Conservation (phyloP, 2,888 invertebrate genomes). For the Hirudinaria manillensis region DNA sequence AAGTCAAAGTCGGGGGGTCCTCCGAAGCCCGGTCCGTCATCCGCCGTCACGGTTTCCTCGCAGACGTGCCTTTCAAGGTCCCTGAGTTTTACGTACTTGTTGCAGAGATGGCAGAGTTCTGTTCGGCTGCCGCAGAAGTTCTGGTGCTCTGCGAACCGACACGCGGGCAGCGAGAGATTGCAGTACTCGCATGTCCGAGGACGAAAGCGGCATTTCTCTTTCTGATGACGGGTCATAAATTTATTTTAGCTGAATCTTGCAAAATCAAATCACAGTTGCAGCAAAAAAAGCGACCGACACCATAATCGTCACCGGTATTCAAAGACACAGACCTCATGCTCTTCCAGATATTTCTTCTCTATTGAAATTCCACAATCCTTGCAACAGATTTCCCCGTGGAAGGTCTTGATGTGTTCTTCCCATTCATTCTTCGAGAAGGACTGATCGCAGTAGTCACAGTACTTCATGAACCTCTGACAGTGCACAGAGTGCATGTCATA, state of each 20-base stretch:
- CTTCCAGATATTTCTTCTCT: not conserved
- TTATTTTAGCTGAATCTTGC: not conserved
- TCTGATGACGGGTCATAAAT: not conserved
- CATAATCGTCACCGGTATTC: not conserved
- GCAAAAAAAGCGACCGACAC: not conserved
- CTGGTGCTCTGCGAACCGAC: not conserved
- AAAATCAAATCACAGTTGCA: not conserved
- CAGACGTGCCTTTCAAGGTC: conserved; percentile 10
- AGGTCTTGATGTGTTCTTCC: not conserved
- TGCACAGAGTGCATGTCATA: conserved; percentile 6
- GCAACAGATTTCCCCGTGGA: not conserved
- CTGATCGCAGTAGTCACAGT: conserved; percentile 3
- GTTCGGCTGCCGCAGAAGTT: conserved; percentile 9
- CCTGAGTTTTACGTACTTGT: conserved; percentile 15
- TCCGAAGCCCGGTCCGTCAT: too few species aligned
- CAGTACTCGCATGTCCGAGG: not conserved
- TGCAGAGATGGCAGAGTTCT: not conserved
- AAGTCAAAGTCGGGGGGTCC: too few species aligned
- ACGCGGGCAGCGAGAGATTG: not conserved
- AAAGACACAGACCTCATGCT: not conserved
- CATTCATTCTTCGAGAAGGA: conserved; percentile 1
- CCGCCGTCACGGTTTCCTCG: not conserved
- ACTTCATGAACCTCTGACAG: conserved; percentile 4
- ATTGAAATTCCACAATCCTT: not conserved
- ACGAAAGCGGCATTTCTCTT: not conserved